phyloP scores from a whole-genome alignment of 2,888 invertebrate genomes.

The Pyrrhia umbra region DNA sequence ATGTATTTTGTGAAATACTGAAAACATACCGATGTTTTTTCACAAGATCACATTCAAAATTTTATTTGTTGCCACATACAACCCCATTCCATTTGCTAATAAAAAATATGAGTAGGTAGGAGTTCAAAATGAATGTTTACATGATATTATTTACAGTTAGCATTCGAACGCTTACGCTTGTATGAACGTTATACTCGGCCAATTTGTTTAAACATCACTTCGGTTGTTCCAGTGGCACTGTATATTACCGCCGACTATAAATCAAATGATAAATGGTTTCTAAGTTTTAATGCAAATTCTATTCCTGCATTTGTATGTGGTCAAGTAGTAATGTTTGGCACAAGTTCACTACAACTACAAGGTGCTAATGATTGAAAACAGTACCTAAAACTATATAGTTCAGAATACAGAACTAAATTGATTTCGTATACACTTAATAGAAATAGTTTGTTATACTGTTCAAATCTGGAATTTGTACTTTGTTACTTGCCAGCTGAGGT shows the following conservation, averaged over 20 bases:
- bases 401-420: slow-evolving; percentile 8
- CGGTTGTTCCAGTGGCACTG: slow-evolving; percentile 4
- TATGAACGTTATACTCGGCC: slow-evolving; percentile 2
- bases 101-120: background rate
- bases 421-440: slow-evolving; percentile 11
- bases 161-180: background rate
- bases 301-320: slow-evolving; percentile 30
- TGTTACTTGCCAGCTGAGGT: slow-evolving; percentile 6
- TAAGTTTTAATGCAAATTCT: slow-evolving; percentile 34
- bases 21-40: too few species aligned
- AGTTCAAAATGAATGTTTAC: too few species aligned
- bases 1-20: too few species aligned
- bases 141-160: background rate
- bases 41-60: too few species aligned
- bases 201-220: slow-evolving; percentile 20
- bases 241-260: slow-evolving; percentile 31
- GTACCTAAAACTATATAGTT: slow-evolving; percentile 16
- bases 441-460: slow-evolving; percentile 13
- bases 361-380: slow-evolving; percentile 46
- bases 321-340: slow-evolving; percentile 48
- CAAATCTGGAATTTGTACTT: slow-evolving; percentile 10
- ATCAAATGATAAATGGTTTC: slow-evolving; percentile 32
- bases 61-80: too few species aligned
- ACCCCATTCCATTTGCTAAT: background rate
- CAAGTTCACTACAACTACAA: slow-evolving; percentile 39